Evolutionary conservation across 2,888 invertebrate genomes (phyloP).

Genomic region (Hipparchia semele): DNA sequence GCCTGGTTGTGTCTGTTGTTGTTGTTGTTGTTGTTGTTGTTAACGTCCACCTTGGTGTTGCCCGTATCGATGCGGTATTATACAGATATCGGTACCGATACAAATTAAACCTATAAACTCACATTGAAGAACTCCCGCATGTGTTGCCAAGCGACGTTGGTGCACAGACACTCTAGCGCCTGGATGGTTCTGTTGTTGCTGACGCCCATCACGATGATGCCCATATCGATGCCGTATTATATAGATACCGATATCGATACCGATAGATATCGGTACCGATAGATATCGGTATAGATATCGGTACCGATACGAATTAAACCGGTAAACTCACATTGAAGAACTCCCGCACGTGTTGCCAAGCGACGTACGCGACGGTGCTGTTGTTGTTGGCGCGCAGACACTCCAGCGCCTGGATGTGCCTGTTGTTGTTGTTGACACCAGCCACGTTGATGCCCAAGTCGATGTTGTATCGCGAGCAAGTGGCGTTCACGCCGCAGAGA

Average conservation of each 20-base stretch:
- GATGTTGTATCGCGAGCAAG: slow-evolving; percentile 57
- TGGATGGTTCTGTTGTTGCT: no score
- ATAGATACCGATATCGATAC: no score
- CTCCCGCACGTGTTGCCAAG: slow-evolving; percentile 76
- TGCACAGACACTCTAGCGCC: no score
- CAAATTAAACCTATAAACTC: slow-evolving; percentile 43
- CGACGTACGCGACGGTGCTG: slow-evolving; percentile 82
- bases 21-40: slow-evolving; percentile 27
- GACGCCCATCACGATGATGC: no score
- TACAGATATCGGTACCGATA: no score
- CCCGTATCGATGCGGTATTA: no score
- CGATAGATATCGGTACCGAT: no score
- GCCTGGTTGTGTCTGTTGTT: no score
- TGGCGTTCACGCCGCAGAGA: slow-evolving; percentile 71
- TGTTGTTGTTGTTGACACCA: slow-evolving; percentile 66
- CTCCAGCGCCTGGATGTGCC: slow-evolving; percentile 85
- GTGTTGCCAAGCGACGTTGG: slow-evolving; percentile 59
- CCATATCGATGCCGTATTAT: slow-evolving; percentile 45
- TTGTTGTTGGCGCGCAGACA: slow-evolving; percentile 81
- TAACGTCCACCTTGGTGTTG: background rate
- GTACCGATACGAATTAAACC: no score
- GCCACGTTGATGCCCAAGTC: slow-evolving; percentile 56
- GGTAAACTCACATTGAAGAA: slow-evolving; percentile 73
- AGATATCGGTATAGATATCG: no score
- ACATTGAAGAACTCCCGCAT: slow-evolving; percentile 78